These are phyloP conservation scores for Chitala chitala DNA, from an alignment of 2,113 vertebrate genomes.

Conservation along the genomic window DNA sequence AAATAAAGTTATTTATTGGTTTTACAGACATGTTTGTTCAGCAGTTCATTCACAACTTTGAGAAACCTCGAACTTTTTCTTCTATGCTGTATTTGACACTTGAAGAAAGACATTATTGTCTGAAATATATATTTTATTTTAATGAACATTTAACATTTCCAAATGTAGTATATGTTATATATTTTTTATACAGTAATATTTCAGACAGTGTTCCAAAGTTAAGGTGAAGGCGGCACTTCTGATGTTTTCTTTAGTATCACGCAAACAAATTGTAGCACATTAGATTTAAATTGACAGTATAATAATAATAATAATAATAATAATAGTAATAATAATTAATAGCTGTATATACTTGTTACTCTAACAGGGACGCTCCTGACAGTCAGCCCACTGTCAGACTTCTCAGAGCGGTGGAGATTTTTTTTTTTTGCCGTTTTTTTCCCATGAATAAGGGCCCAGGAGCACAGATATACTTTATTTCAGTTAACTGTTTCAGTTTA, in stretches of 20 bases:
- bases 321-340: background rate
- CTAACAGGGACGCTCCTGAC: slow-evolving; percentile 36
- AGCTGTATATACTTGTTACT: background rate
- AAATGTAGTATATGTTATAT: background rate
- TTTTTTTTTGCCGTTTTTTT: too few relatives aligned
- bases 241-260: background rate
- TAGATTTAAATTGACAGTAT: background rate
- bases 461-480: too few relatives aligned
- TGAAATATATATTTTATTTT: background rate
- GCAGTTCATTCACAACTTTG: background rate
- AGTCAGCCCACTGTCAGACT: too few relatives aligned
- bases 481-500: too few relatives aligned
- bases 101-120: background rate
- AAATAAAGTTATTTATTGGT: background rate
- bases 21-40: background rate
- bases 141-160: background rate
- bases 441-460: too few relatives aligned
- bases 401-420: too few relatives aligned
- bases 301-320: background rate
- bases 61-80: too few relatives aligned
- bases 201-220: background rate
- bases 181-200: background rate
- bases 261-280: background rate
- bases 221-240: background rate
- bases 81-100: background rate